Evolutionary conservation across 2,888 invertebrate species (phyloP).

Genomic region (Neoascia interrupta): DNA sequence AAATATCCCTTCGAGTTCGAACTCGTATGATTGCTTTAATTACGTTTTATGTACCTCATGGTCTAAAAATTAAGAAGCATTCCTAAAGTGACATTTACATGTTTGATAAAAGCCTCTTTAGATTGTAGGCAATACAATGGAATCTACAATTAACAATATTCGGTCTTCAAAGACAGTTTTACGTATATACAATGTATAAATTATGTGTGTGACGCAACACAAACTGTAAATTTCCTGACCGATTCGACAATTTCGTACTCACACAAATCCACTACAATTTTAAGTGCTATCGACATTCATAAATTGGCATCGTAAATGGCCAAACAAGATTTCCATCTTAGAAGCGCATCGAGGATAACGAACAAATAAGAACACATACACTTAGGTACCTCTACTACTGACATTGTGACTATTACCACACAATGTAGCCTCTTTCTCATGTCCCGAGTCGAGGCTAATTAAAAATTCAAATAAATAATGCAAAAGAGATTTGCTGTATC

Average conservation of each 20-base stretch:
- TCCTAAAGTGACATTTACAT: no score
- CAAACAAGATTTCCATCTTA: slow-evolving; percentile 62
- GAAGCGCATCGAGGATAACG: slow-evolving; percentile 58
- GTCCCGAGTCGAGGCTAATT: slow-evolving; percentile 46
- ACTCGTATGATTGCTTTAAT: no score
- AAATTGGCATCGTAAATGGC: slow-evolving; percentile 61
- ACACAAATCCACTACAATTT: slow-evolving; percentile 47
- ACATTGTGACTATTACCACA: slow-evolving; percentile 17
- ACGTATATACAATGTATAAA: no score
- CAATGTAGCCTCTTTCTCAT: neutral
- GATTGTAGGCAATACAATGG: no score
- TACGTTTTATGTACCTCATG: no score
- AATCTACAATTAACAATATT: no score
- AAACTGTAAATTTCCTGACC: neutral
- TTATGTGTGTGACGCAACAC: no score
- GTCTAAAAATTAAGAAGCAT: no score
- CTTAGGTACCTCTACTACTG: neutral
- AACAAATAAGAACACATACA: slow-evolving; percentile 53
- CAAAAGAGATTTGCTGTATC: slow-evolving; percentile 62
- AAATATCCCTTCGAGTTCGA: no score
- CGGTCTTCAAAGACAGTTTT: no score
- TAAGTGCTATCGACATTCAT: slow-evolving; percentile 43
- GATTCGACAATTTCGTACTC: slow-evolving; percentile 37
- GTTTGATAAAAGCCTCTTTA: no score
- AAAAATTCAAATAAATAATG: slow-evolving; percentile 69